These are phyloP conservation scores for Urocynchramus pylzowi DNA, from an alignment of 2,113 vertebrate genomes.

Conservation along the genomic window DNA sequence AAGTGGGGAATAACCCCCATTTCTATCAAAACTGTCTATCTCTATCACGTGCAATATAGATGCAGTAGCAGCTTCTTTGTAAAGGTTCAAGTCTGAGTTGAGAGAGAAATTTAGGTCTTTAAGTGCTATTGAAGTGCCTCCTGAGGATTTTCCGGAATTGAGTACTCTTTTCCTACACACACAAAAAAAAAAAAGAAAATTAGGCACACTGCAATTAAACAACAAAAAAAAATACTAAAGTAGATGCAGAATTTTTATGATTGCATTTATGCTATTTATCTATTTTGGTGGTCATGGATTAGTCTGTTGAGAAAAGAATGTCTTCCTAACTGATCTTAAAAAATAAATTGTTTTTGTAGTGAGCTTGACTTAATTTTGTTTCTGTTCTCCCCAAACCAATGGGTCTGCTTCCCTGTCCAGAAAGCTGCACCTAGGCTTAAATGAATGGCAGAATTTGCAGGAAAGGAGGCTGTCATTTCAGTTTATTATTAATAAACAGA, in stretches of 20 bases:
- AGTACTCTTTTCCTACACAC: neutral
- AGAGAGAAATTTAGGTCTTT: neutral
- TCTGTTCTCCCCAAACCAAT: neutral
- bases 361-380: neutral
- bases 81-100: neutral
- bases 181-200: neutral
- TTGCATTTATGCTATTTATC: neutral
- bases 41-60: neutral
- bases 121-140: neutral
- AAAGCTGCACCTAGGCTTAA: neutral
- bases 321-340: neutral
- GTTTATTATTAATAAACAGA: neutral
- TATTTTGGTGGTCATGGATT: neutral
- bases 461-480: neutral
- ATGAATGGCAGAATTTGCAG: neutral
- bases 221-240: neutral
- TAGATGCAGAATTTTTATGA: neutral
- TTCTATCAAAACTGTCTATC: neutral
- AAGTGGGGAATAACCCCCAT: neutral
- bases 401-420: neutral
- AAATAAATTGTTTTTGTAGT: neutral
- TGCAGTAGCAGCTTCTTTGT: neutral
- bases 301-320: neutral
- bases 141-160: neutral
- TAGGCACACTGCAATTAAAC: neutral